phyloP scores from a whole-genome alignment of 1,140 invertebrate species.

The Lasioglossum albipes region DNA sequence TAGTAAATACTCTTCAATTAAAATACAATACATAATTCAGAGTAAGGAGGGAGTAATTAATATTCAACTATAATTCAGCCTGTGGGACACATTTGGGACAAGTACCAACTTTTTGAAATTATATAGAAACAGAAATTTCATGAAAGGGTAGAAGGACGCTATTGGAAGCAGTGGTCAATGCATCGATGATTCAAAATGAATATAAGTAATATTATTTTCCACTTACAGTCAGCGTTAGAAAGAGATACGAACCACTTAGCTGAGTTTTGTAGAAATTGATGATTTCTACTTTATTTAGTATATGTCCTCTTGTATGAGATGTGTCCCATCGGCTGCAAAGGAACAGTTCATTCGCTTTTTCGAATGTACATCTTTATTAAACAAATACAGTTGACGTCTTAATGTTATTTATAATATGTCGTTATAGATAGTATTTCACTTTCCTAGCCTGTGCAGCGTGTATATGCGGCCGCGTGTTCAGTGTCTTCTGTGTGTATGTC shows the following conservation, averaged over 20 bases:
- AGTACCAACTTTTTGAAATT: too few species aligned
- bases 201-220: too few species aligned
- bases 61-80: slow-evolving; percentile 42
- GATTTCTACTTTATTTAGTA: too few species aligned
- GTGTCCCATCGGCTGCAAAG: slow-evolving; percentile 17
- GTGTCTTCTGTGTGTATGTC: slow-evolving; percentile 47
- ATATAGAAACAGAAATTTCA: too few species aligned
- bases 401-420: slow-evolving; percentile 79
- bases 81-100: slow-evolving; percentile 11
- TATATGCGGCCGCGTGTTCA: slow-evolving; percentile 77
- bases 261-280: too few species aligned
- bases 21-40: background rate
- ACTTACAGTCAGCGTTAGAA: too few species aligned
- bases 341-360: slow-evolving; percentile 59
- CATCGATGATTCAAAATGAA: too few species aligned
- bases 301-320: too few species aligned
- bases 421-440: slow-evolving; percentile 78
- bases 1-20: background rate
- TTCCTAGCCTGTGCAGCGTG: slow-evolving; percentile 79
- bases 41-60: slow-evolving; percentile 15
- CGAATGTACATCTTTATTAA: slow-evolving; percentile 81
- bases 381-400: slow-evolving; percentile 81
- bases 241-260: too few species aligned
- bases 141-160: too few species aligned
- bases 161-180: too few species aligned